phyloP scores from a whole-genome alignment of 2,113 vertebrate species.

The Channa argus region DNA sequence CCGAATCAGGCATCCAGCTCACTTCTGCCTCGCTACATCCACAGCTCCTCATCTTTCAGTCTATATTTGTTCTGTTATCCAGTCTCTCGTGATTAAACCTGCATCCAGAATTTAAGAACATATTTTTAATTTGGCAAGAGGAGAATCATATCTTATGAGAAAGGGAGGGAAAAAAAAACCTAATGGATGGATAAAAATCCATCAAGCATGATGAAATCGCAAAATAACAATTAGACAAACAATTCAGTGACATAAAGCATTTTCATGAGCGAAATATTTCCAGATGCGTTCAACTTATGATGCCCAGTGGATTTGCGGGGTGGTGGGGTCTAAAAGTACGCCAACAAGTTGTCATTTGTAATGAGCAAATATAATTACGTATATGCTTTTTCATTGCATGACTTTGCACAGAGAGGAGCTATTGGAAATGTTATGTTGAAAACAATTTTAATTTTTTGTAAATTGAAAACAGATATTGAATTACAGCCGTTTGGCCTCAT shows the following conservation, averaged over 20 bases:
- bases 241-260: conserved; percentile 27
- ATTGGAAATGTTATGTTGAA: conserved; percentile 36
- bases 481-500: conserved; percentile 11
- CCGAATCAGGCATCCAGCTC: conserved; percentile 22
- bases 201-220: conserved; percentile 30
- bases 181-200: neutral
- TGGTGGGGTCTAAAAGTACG: conserved; percentile 1
- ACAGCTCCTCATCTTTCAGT: conserved; percentile 26
- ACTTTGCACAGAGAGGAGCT: conserved; percentile 24
- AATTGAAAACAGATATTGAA: conserved; percentile 33
- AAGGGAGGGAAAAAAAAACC: neutral
- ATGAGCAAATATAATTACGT: conserved; percentile 49
- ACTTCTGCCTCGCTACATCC: conserved; percentile 29
- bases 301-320: conserved; percentile 16
- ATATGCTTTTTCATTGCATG: conserved; percentile 29
- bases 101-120: conserved; percentile 1
- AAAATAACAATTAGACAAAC: conserved; percentile 34
- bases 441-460: conserved; percentile 18
- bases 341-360: conserved; percentile 52
- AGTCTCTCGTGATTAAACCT: conserved; percentile 21
- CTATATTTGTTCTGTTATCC: conserved; percentile 20
- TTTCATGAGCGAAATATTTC: conserved; percentile 52
- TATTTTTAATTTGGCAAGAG: conserved; percentile 9
- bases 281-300: conserved; percentile 55
- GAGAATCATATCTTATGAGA: neutral